Conservation (phyloP, 2,113 vertebrate species). For the Leptosomus discolor region DNA sequence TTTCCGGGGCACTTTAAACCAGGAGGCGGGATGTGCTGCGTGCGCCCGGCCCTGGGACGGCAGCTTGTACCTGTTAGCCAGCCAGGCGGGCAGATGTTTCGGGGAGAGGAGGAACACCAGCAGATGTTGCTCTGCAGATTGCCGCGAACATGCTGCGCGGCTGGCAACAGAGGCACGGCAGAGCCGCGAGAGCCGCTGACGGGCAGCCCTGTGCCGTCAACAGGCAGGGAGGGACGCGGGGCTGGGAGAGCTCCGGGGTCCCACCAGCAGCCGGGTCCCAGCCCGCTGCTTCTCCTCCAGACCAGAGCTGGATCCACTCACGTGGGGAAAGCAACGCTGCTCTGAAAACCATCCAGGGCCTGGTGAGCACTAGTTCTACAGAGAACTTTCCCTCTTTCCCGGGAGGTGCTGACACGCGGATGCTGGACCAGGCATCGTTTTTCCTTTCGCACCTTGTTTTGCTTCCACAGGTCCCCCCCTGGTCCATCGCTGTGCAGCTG, state of each 20-base stretch:
- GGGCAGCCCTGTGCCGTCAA: background rate
- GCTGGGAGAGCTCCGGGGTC: background rate
- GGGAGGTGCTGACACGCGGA: background rate
- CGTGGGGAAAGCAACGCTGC: background rate
- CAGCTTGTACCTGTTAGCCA: background rate
- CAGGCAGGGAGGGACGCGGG: no score
- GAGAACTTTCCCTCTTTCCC: background rate
- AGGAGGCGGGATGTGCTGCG: fast-evolving
- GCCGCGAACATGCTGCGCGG: background rate
- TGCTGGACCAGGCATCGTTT: background rate
- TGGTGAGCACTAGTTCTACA: fast-evolving
- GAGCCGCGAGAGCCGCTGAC: background rate
- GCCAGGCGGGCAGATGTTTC: background rate
- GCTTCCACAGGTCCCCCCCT: background rate
- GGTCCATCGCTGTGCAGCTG: background rate
- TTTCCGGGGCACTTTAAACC: background rate
- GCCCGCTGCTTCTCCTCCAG: background rate
- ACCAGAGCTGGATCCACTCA: background rate
- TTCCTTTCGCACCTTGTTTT: background rate
- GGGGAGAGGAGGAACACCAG: background rate
- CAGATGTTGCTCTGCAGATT: background rate
- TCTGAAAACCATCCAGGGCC: background rate
- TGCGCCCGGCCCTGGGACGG: background rate
- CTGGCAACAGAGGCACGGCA: background rate
- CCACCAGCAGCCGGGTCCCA: background rate